Base-by-base conservation (phyloP, 2,113 vertebrate species). In the Pollimyrus isidori region DNA sequence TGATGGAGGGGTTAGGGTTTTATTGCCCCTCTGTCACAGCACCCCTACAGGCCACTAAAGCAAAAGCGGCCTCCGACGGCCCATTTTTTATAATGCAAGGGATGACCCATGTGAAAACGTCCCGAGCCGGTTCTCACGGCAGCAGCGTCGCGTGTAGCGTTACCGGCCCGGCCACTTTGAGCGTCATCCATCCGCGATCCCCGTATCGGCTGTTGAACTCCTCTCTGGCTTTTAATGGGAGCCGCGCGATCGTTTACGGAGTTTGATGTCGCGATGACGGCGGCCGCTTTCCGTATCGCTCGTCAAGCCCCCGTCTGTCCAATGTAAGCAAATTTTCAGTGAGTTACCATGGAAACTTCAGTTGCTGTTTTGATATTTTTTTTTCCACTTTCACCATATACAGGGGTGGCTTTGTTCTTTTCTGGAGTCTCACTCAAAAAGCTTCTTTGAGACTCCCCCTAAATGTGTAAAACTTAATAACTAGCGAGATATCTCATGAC, bases 1-100 rank as follows among this genome's bases (percentile, higher is more conserved):
- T 92, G 91, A 93, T 89, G 91, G 87, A 73, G 90, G 87, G 62
- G 90, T 91, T 89, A 89, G 88, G 86, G 84, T 94, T 92, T 91
- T 90, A 91, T 89, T 80, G 89, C n/a, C 56, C 91, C 62, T 90
- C 90, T 23, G 91, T 93, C 89, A 48, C 17, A 90, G 46, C 52
- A 58, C 69, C 85, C 87, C 42, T 35, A 19, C 87, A 87, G 87
- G 21, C 87, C 35, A 30, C 50, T 21, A 21, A 50, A 87, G 30
- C 52, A 35, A 87, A 35, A 5, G 26, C 35, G n/a, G 19, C 73
- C 39, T 80, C 73, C 2, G 30, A 5, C 11, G 35, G 26, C 35
- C 80, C 85, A 23, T 87, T 21, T 15, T 30, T 87, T 7, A 39
- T 19, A 53, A 53, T 26, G 48, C 19, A 23, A 46, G 9, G 82